These are phyloP conservation scores for Tenthredo distinguenda DNA, from an alignment of 2,888 invertebrate species.

Conservation along the genomic window DNA sequence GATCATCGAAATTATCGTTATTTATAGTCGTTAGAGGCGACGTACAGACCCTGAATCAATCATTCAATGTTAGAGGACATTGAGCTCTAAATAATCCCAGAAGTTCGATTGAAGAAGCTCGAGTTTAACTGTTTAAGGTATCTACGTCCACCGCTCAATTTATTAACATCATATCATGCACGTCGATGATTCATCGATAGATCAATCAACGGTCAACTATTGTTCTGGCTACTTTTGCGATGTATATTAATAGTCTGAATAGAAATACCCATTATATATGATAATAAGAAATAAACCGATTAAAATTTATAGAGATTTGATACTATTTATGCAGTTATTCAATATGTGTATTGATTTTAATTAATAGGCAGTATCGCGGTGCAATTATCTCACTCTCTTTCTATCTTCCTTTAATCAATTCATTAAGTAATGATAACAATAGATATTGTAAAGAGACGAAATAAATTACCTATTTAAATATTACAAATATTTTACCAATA, in stretches of 20 bases:
- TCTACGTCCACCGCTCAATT: neutral
- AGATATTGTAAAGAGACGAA: neutral
- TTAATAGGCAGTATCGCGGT: neutral
- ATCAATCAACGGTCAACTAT: slow-evolving; percentile 38
- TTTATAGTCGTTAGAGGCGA: neutral
- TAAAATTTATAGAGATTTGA: neutral
- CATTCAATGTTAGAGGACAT: neutral
- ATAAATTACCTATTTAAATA: neutral
- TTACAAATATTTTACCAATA: neutral
- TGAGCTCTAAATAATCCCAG: neutral
- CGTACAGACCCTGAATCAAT: neutral
- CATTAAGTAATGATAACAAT: neutral
- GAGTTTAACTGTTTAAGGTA: neutral
- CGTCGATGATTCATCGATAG: slow-evolving; percentile 35
- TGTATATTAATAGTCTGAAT: slow-evolving; percentile 64
- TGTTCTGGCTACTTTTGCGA: slow-evolving; percentile 74
- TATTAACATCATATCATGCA: neutral
- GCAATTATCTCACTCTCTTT: neutral
- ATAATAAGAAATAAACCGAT: neutral
- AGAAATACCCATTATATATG: neutral
- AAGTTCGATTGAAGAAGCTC: neutral
- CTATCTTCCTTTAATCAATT: neutral
- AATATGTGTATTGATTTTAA: neutral
- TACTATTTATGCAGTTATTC: neutral
- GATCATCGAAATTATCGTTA: neutral